Evolutionary conservation across 2,888 invertebrate genomes (phyloP).

Genomic region (Pseudococcus viburni): DNA sequence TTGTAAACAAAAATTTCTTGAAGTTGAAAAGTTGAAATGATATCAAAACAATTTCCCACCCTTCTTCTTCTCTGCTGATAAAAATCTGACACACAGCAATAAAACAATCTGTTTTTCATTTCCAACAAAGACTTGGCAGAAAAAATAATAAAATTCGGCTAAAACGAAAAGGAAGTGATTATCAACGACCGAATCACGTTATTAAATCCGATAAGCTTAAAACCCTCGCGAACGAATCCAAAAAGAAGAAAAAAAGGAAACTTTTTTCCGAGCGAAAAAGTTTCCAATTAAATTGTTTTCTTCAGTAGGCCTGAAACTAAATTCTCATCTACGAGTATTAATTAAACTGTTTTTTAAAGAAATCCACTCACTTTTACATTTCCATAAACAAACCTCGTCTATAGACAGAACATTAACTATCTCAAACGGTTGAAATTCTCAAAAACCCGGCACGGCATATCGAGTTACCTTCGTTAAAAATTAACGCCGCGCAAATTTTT

Average conservation of each 20-base stretch:
- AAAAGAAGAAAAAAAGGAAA: neutral
- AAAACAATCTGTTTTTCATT: too few species aligned
- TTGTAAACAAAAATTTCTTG: too few species aligned
- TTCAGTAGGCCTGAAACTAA: neutral
- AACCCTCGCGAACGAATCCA: too few species aligned
- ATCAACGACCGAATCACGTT: too few species aligned
- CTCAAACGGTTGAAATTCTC: neutral
- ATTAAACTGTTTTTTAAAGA: neutral
- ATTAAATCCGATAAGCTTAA: too few species aligned
- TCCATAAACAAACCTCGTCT: neutral
- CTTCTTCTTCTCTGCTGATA: too few species aligned
- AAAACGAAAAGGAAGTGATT: too few species aligned
- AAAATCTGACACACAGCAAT: too few species aligned
- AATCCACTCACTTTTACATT: neutral
- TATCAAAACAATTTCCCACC: too few species aligned
- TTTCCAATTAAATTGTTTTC: neutral
- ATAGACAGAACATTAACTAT: neutral
- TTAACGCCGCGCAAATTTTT: neutral
- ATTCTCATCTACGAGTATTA: neutral
- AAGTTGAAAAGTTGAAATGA: too few species aligned
- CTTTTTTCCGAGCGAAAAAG: neutral
- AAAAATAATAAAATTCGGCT: too few species aligned
- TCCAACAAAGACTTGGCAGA: too few species aligned
- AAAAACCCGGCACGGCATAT: neutral
- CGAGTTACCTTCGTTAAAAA: constrained; percentile 16